Base-by-base conservation (phyloP, 1,140 invertebrate species). In the Phymastichus coffea region DNA sequence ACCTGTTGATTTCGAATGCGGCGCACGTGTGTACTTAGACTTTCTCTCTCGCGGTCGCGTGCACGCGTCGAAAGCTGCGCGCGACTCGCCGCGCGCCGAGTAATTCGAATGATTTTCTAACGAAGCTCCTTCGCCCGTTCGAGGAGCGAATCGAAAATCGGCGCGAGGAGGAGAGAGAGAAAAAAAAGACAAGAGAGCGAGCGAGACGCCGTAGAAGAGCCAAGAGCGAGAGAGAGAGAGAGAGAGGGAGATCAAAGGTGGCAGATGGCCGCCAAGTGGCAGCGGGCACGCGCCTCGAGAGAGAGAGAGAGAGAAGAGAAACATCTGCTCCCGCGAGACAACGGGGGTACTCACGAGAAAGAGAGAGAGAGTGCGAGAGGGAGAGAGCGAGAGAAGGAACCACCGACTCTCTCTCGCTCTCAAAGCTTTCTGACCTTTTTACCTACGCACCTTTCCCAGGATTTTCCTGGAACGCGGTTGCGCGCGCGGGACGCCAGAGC, bases 241-340 rank as follows among this genome's bases (percentile, higher is more conserved):
- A 20, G 12, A 44, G 48, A 62, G 63, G 58, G 62, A 70, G 69
- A 70, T 64, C 62, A 65, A 65, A 68, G 64, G 72, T 69, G 67
- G 73, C 71, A 75, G 74, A 77, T 78, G 77, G 74, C 70, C 67
- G 75, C 76, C 75, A 78, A 77, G 76, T 79, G 74, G 75, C 77
- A 76, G 75, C 72, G 71, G 75, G 74, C 74, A 75, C 72, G 73
- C 72, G 74, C 70, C 71, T n/a, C n/a, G n/a, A n/a, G n/a, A n/a
- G n/a, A n/a, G n/a, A n/a, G n/a, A n/a, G n/a, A n/a, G n/a, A n/a
- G n/a, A n/a, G n/a, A 67, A 66, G 59, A 67, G 54, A 66, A 77
- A 76, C 76, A 75, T 78, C 74, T 78, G 73, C 74, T 60, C 48
- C 48, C 44, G 22, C 52, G 47, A 51, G 17, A 52, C 51, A 33